Conservation (phyloP, 1,140 invertebrate species). For the Conus ventricosus region DNA sequence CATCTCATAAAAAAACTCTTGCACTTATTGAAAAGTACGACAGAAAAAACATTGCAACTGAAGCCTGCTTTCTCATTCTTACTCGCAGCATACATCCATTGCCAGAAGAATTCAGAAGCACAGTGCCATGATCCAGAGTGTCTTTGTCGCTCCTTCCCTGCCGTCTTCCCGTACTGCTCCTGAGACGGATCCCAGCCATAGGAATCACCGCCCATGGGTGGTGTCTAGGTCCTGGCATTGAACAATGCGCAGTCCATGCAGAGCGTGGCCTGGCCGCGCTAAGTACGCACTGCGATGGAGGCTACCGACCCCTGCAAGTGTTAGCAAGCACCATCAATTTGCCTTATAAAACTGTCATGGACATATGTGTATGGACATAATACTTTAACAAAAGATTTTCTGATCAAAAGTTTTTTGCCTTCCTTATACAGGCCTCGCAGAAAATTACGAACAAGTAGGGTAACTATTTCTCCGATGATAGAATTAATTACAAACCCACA, state of each 20-base stretch:
- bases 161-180: slow-evolving; percentile 21
- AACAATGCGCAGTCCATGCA: slow-evolving; percentile 41
- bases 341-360: too few species aligned
- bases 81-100: slow-evolving; percentile 60
- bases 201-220: slow-evolving; percentile 18
- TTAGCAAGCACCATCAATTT: not conserved
- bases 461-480: too few species aligned
- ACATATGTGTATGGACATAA: too few species aligned
- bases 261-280: slow-evolving; percentile 27
- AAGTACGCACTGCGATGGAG: not conserved
- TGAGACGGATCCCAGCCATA: slow-evolving; percentile 23
- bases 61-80: slow-evolving; percentile 43
- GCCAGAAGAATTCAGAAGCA: slow-evolving; percentile 46
- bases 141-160: slow-evolving; percentile 30
- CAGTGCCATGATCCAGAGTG: slow-evolving; percentile 43
- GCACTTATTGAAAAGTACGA: too few species aligned
- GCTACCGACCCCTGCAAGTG: not conserved
- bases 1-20: too few species aligned
- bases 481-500: too few species aligned
- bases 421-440: too few species aligned
- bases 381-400: too few species aligned
- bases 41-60: too few species aligned
- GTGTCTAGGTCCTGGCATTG: slow-evolving; percentile 45
- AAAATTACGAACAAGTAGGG: too few species aligned
- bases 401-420: too few species aligned